These are phyloP conservation scores for Conops quadrifasciatus DNA, from an alignment of 2,888 invertebrate genomes.

Conservation along the genomic window DNA sequence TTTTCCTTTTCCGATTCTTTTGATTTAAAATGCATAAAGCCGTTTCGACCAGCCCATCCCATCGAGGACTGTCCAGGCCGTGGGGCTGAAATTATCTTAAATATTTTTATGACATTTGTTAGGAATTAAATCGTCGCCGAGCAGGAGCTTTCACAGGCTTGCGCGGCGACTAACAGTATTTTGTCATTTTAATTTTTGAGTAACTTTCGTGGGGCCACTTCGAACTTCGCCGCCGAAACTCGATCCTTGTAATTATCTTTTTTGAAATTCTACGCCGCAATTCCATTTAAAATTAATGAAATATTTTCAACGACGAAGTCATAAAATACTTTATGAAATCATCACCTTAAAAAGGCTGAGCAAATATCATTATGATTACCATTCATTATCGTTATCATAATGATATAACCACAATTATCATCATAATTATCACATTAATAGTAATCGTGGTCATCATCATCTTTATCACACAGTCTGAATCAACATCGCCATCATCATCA, in stretches of 20 bases:
- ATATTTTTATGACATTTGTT: slow-evolving; percentile 59
- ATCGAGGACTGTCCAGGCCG: background rate
- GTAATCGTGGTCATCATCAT: background rate
- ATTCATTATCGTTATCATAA: slow-evolving; percentile 37
- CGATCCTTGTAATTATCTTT: slow-evolving; percentile 56
- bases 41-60: background rate
- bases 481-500: background rate
- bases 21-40: slow-evolving; percentile 48
- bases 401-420: background rate
- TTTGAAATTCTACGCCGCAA: slow-evolving; percentile 52
- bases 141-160: slow-evolving; percentile 32
- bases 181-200: slow-evolving; percentile 51
- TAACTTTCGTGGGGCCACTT: slow-evolving; percentile 29
- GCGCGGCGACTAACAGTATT: slow-evolving; percentile 36
- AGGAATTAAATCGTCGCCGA: slow-evolving; percentile 50
- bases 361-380: slow-evolving; percentile 54
- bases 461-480: background rate
- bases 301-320: slow-evolving; percentile 53
- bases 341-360: slow-evolving; percentile 11
- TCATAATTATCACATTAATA: slow-evolving; percentile 18
- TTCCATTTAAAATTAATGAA: slow-evolving; percentile 65
- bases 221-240: background rate
- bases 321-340: slow-evolving; percentile 53
- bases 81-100: slow-evolving; percentile 36
- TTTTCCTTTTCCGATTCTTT: too few relatives aligned